phyloP scores from a whole-genome alignment of 92 coral and sea anemone species.

The Porites evermanni region DNA sequence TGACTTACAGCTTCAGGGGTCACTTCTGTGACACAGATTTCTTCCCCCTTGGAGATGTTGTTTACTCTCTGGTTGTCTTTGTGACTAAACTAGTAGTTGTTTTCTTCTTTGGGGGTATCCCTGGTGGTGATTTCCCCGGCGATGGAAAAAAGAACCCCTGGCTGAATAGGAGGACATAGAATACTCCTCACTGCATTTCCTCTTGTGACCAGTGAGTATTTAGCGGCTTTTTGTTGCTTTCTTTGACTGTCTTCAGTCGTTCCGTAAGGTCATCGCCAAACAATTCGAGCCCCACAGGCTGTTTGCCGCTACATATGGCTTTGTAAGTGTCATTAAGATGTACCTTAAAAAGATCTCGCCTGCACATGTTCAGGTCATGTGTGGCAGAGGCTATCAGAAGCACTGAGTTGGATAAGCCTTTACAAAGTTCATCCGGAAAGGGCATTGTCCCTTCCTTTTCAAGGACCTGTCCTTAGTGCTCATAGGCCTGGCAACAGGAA shows the following conservation, averaged over 20 bases:
- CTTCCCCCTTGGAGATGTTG: background rate
- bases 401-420: conserved; percentile 37
- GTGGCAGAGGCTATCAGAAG: conserved; percentile 49
- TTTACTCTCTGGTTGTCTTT: background rate
- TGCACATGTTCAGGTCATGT: conserved; percentile 41
- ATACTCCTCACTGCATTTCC: background rate
- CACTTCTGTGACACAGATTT: background rate
- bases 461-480: conserved; percentile 40
- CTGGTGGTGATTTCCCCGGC: background rate
- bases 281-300: conserved; percentile 44
- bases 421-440: conserved; percentile 40
- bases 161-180: background rate
- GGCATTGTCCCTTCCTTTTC: conserved; percentile 11
- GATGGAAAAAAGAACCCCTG: conserved; percentile 4
- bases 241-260: conserved; percentile 19
- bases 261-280: conserved; percentile 62
- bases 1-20: background rate
- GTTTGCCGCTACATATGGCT: conserved; percentile 18
- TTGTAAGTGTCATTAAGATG: conserved; percentile 50
- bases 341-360: conserved; percentile 46
- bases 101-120: background rate
- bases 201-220: background rate
- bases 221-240: background rate
- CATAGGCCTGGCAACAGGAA: conserved; percentile 37
- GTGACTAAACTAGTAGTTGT: background rate